Evolutionary conservation across 2,113 vertebrate genomes (phyloP).

Genomic region (Poecilia latipinna): DNA sequence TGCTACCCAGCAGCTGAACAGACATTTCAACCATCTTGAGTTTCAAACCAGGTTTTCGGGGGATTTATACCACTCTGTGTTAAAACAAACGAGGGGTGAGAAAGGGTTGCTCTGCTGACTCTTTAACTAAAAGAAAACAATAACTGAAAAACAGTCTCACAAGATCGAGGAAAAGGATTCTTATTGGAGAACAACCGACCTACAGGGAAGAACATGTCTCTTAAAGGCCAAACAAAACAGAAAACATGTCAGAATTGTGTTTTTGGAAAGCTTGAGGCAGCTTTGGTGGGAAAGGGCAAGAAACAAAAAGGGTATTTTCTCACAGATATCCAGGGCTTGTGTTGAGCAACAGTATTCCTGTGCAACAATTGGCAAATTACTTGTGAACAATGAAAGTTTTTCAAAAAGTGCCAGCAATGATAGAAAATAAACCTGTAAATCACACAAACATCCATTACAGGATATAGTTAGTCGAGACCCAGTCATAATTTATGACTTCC

Average conservation of each 20-base stretch:
- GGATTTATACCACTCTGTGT: constrained; percentile 4
- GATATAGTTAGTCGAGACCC: constrained; percentile 15
- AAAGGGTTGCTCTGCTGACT: constrained; percentile 40
- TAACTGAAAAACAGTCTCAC: not conserved
- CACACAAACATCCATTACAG: constrained; percentile 13
- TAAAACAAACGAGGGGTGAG: constrained; percentile 13
- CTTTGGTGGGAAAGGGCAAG: constrained; percentile 57
- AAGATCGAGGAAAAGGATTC: constrained; percentile 23
- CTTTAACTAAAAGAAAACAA: constrained; percentile 46
- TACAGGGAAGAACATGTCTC: constrained; percentile 41
- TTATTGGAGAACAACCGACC: constrained; percentile 20
- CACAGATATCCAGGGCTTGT: constrained; percentile 27
- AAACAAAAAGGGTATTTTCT: constrained; percentile 34
- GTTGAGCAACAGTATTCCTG: constrained; percentile 53
- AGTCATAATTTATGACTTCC: constrained; percentile 45
- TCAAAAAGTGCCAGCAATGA: not conserved
- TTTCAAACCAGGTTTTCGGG: constrained; percentile 21
- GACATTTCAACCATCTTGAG: constrained; percentile 29
- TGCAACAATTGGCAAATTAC: constrained; percentile 49
- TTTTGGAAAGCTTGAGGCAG: constrained; percentile 49
- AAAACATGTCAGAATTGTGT: constrained; percentile 48
- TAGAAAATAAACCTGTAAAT: constrained; percentile 2
- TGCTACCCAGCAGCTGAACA: constrained; percentile 42
- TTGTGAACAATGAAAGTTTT: constrained; percentile 29
- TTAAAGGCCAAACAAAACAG: constrained; percentile 61